Percentiles rank a stretch among this genome's conserved stretches.
Conservation (phyloP, 2,797 vertebrate species). For the Semaprochilodus insignis region DNA sequence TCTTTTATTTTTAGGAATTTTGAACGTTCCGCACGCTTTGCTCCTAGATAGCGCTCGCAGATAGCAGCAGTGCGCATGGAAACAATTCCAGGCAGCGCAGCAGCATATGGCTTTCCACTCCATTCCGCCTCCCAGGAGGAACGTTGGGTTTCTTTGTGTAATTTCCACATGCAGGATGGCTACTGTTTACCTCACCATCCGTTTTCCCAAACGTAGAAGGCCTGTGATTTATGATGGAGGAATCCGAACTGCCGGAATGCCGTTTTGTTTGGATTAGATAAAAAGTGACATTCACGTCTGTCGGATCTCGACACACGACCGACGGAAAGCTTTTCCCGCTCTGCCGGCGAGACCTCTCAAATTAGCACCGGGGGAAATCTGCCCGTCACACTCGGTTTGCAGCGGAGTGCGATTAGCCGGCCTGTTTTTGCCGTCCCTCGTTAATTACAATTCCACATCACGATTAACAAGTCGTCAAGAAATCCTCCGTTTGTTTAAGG, state of each 20-base stretch:
- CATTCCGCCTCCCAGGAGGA: slow-evolving; percentile 18
- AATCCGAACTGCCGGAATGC: slow-evolving; percentile 1
- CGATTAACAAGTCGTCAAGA: slow-evolving; percentile 34
- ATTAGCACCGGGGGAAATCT: slow-evolving; percentile 41
- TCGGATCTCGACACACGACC: slow-evolving; percentile 33
- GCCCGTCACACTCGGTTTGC: slow-evolving; percentile 31
- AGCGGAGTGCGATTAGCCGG: neutral
- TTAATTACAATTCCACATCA: slow-evolving; percentile 58
- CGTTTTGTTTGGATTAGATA: neutral
- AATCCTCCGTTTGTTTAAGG: slow-evolving; percentile 58
- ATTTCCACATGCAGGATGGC: slow-evolving; percentile 27
- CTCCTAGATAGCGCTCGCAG: neutral
- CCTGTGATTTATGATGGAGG: slow-evolving; percentile 15
- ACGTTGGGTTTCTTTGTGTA: neutral
- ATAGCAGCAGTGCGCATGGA: slow-evolving; percentile 19
- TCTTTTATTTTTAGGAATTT: too few relatives aligned
- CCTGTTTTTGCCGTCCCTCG: slow-evolving; percentile 14
- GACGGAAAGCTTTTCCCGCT: slow-evolving; percentile 17
- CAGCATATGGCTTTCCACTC: slow-evolving; percentile 44
- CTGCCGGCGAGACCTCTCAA: slow-evolving; percentile 31
- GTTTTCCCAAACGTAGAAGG: neutral
- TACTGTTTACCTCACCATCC: slow-evolving; percentile 30
- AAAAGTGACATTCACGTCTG: neutral
- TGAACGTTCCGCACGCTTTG: neutral
- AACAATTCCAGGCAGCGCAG: slow-evolving; percentile 32